Base-by-base conservation (phyloP, 2,797 vertebrate species). In the Centropyge bicolor region DNA sequence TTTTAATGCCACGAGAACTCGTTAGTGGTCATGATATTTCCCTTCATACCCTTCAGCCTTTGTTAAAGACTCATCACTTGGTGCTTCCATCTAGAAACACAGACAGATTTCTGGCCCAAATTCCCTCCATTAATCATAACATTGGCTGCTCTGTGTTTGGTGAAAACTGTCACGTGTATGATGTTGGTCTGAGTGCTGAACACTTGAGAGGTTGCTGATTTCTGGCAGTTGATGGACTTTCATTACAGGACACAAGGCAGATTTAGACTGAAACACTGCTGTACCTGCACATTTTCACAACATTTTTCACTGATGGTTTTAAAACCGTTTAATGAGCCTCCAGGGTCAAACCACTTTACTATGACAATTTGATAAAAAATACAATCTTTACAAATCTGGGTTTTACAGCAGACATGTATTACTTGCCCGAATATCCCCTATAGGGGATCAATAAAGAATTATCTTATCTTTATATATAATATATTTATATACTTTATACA, bases 21-120 rank as follows among this genome's bases (percentile, higher is more conserved):
- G 88, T 89, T 88, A 89, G 83, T 60, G 90, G 86, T 87, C 43
- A 16, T 41, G 64, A 81, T 66, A 46, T 88, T 89, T 88, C 76
- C 88, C 78, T 48, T 69, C 36, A 48, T 59, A 66, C 40, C 66
- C 78, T 52, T 81, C 57, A 76, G 81, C 57, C 73, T 67, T 43
- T 82, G 76, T 82, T 82, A 41, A 76, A 74, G 55, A 78, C 78
- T 79, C 65, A 69, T 83, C 74, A n/a, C 61, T 27, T 46, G 45
- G n/a, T 60, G 65, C 73, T 67, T 73, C 69, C 59, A 68, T 69
- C 19, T 3, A 61, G 57, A 82, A 57, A 54, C 66, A 55, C 70
- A 60, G 68, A 75, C 40, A 31, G 45, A 46, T 55, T 52, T 71
- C 68, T 77, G 79, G 82, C 49, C 8, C 40, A 1, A 1, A 22